Evolutionary conservation across 2,113 vertebrate species (phyloP), one percentile per base, ranked within the genome.

Genomic region (Platysteira castanea): DNA sequence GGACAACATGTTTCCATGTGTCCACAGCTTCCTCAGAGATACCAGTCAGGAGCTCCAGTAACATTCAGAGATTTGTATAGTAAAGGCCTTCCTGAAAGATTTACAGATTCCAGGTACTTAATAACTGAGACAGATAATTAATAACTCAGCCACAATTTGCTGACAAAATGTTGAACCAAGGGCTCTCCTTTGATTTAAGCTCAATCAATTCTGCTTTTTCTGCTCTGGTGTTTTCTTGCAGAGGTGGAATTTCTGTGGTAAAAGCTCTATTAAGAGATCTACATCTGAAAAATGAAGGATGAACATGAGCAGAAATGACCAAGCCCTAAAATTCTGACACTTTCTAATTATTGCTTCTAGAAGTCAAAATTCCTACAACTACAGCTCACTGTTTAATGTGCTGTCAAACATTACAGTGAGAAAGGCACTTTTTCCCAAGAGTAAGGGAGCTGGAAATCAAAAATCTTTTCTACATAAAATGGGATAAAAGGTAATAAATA

Each of bases 31-130:
- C 31, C 67, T 84, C 61, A 76, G 80, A 81, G 27, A 68, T 59
- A 65, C 37, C 73, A 47, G 20, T 56, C 80, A 90, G 70, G 15
- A 94, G 33, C 42, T 57, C 46, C 80, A 95, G 24, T 37, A 68
- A 93, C 26, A 79, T 61, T 82, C 81, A 83, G 60, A 65, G 69
- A 86, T 88, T 93, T 96, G 89, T 82, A 83, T 60, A 93, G 60
- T 71, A 95, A 97, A 97, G 19, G 69, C 80, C 86, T 96, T 86
- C 61, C 77, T 71, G 78, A 59, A 85, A 92, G 94, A 94, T 90
- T 96, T 95, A 94, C 54, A 92, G 59, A 86, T 95, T 95, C 88
- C 67, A 93, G 95, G 87, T 96, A 93, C 88, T 96, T 89, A 95
- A 89, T 79, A 96, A 91, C 84, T 69, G 63, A 93, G 92, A 91